Evolutionary conservation across 1,140 invertebrate species (phyloP), one percentile per base, ranked within the genome.

Genomic region (Popillia japonica): DNA sequence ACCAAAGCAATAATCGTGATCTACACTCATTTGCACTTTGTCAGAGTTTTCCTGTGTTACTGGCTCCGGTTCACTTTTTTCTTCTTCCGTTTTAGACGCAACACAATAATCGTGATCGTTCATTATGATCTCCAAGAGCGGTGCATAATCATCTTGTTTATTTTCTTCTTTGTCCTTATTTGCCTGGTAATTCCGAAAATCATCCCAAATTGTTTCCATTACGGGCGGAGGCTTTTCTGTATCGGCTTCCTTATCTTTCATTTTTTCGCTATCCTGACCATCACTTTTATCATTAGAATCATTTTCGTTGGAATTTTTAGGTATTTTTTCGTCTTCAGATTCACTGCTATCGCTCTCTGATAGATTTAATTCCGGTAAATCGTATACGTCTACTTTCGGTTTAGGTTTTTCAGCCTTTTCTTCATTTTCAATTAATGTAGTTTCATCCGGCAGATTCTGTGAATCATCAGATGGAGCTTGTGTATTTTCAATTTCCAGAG

Each of bases 291-390:
- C 22, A 8, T 61, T 59, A 40, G 41, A 40, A 1, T 34, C 11
- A 55, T 10, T 68, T 14, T 23, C 44, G 2, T 48, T 41, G n/a
- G 74, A 41, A 11, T 44, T 42, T 44, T 73, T 75, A n/a, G 41
- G n/a, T 17, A 10, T 7, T 17, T 48, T 59, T 14, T 92, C 92
- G 61, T 88, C 87, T 78, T 94, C 93, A 7, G 92, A 93, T 80
- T 95, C 93, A 84, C 93, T 94, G 78, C 91, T 92, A 81, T 93
- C 92, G 86, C 92, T 93, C 82, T 96, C 94, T 0, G 94, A 95
- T 72, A 96, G 86, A 89, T 96, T 95, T 42, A 95, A 87, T 4
- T 93, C 94, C 2, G 94, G 94, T 6, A 96, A 86, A 88, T 95
- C 94, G 77, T 90, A 89, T n/a, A 91, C 89, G 81, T 91, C 91